These are phyloP conservation scores for Andrena dorsata DNA, from an alignment of 2,888 invertebrate species.

Conservation along the genomic window DNA sequence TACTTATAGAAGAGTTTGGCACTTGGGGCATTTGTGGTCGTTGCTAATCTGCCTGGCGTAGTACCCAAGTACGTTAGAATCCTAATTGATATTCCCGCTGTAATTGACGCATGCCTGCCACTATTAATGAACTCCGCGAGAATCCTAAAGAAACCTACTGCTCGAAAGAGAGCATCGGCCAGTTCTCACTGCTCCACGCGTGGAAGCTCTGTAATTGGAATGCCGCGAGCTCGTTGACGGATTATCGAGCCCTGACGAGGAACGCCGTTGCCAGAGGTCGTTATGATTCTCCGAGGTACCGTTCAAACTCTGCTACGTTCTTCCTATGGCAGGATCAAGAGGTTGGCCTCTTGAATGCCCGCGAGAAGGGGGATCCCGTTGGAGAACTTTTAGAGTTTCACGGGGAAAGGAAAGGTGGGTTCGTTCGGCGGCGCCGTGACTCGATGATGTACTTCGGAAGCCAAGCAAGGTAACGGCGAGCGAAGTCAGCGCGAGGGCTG, in stretches of 20 bases:
- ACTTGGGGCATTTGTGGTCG: too few relatives aligned
- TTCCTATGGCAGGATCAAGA: slow-evolving; percentile 25
- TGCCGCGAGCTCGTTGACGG: slow-evolving; percentile 8
- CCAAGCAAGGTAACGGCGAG: slow-evolving; percentile 49
- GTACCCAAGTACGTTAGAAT: too few relatives aligned
- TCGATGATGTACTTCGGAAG: slow-evolving; percentile 58
- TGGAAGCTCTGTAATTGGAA: background rate
- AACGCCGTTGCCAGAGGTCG: slow-evolving; percentile 18
- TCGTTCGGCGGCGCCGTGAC: slow-evolving; percentile 50
- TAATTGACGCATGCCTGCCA: background rate
- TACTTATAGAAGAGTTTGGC: too few relatives aligned
- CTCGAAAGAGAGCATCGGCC: background rate
- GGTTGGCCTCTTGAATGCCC: slow-evolving; percentile 35
- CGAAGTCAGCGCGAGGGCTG: slow-evolving; percentile 32
- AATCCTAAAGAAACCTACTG: background rate
- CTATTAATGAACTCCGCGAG: background rate
- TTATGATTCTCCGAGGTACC: slow-evolving; percentile 30
- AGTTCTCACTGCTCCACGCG: background rate
- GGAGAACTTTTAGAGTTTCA: slow-evolving; percentile 69
- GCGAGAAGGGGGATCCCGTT: slow-evolving; percentile 23
- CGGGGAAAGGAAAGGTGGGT: slow-evolving; percentile 46
- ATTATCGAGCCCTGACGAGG: slow-evolving; percentile 30
- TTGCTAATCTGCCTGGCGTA: too few relatives aligned
- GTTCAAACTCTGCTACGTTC: slow-evolving; percentile 21
- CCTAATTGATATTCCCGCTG: too few relatives aligned